Base-by-base conservation (phyloP, 2,888 invertebrate genomes). In the Meiosimyza platycephala region DNA sequence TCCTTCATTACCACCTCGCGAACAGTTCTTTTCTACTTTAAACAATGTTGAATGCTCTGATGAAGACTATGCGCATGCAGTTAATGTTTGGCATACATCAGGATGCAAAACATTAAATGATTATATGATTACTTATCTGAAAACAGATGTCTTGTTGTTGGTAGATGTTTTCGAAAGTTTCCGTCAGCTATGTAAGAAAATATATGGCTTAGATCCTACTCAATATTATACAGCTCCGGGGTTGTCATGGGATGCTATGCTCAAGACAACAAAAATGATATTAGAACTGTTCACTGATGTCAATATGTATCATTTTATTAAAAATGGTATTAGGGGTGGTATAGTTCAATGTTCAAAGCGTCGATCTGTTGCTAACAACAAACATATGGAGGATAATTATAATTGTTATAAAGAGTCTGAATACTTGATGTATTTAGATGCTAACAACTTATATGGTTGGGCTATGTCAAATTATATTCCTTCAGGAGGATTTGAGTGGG, bases 201-300 rank as follows among this genome's bases (percentile, higher is more conserved):
- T 73, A 5, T 81, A 82, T 74, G 28, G 72, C 7, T 71, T 84
- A 28, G 83, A 85, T 77, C 78, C 81, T 5, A 72, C 76, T 12
- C 80, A 81, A 51, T 85, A 83, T 74, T 84, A 77, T 71, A 84
- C 84, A 12, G 68, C 79, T 15, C 84, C 83, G 1, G 81, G 81
- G 6, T 76, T 82, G 16, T 71, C 82, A 22, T 85, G 77, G 74
- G 83, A 84, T 76, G 80, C 80, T 0, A 82, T 83, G 82, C 70
- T 85, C 6, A 84, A 84, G 75, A 67, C 74, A 48, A 84, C 83
- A 0, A 63, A 80, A 57, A 64, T 74, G 16, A 28, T 4, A 28
- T 28, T 28, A 28, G 60, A 72, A 60, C 73, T 86, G 6, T 73
- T 85, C 47, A 80, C 80, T 11, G 84, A 85, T 73, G 73, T 82